Base-by-base conservation (phyloP, 2,113 vertebrate genomes). In the Aleadryas rufinucha region DNA sequence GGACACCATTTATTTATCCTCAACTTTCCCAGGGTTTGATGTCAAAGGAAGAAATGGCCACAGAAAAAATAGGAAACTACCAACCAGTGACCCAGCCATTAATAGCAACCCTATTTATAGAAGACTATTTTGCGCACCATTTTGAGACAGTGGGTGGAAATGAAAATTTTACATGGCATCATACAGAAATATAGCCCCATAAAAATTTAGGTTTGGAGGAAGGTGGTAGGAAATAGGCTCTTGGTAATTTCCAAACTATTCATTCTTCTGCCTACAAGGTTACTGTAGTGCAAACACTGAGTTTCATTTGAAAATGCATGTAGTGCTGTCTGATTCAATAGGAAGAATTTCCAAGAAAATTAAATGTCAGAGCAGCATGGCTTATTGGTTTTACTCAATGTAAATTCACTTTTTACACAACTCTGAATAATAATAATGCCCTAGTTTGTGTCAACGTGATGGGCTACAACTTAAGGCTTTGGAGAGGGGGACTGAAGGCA, bases 341-440 rank as follows among this genome's bases (percentile, higher is more conserved):
- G 72, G 35, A 97, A 95, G 91, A 94, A 94, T 93, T 97, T 97
- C 94, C 92, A 97, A 91, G 95, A 96, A 98, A 98, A 98, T 95
- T 94, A 98, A 97, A 98, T 96, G 96, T 97, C 97, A 97, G 89
- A 74, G 77, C 52, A 85, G 81, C 44, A 76, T 1, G 7, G 95
- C 89, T 97, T 97, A 97, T 95, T 97, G 95, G 96, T 95, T 97
- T 97, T 90, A 81, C 54, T 96, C 92, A 96, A 94, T 93, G 94
- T 95, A 96, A 96, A 97, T 97, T 97, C 88, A 83, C 64, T 96
- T 97, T 95, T 93, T 92, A 94, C 64, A 84, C 93, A 84, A 89
- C 52, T 95, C 88, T 93, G 96, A 97, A 96, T 97, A 97, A 97
- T 97, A 97, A 97, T 96, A 95, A 96, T 76, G 71, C 83, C 87